phyloP scores from a whole-genome alignment of 2,888 invertebrate genomes.

The Megastigmus dorsalis region DNA sequence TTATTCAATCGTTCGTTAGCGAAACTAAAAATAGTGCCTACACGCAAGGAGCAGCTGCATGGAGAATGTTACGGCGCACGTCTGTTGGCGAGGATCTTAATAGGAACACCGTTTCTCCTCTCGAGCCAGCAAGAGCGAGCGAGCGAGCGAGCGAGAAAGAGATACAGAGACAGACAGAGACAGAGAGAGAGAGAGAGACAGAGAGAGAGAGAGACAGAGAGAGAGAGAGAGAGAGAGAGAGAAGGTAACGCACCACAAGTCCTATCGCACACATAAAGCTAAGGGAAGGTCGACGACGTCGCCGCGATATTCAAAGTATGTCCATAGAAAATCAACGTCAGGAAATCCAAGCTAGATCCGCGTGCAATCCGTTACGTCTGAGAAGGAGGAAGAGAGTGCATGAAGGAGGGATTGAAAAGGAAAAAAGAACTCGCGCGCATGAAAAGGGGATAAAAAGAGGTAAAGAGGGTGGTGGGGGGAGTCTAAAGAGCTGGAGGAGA shows the following conservation, averaged over 20 bases:
- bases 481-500: not conserved
- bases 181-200: not conserved
- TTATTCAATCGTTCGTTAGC: conserved; percentile 14
- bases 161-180: not conserved
- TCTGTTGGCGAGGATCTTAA: conserved; percentile 1
- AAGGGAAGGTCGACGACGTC: conserved; percentile 51
- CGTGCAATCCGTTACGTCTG: conserved; percentile 31
- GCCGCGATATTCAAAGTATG: conserved; percentile 59
- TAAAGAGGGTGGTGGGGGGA: not conserved
- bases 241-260: conserved; percentile 43
- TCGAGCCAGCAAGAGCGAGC: too few relatives aligned
- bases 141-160: too few relatives aligned
- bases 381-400: conserved; percentile 29
- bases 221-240: not conserved
- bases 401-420: conserved; percentile 11
- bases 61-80: not conserved
- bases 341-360: conserved; percentile 52
- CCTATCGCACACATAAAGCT: not conserved
- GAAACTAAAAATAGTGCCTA: not conserved
- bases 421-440: conserved; percentile 40
- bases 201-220: not conserved
- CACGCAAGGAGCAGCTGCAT: not conserved
- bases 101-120: conserved; percentile 7
- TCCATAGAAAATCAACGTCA: conserved; percentile 67
- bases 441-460: conserved; percentile 30